Conservation (phyloP, 2,797 vertebrate genomes). For the Spatula versicolor region DNA sequence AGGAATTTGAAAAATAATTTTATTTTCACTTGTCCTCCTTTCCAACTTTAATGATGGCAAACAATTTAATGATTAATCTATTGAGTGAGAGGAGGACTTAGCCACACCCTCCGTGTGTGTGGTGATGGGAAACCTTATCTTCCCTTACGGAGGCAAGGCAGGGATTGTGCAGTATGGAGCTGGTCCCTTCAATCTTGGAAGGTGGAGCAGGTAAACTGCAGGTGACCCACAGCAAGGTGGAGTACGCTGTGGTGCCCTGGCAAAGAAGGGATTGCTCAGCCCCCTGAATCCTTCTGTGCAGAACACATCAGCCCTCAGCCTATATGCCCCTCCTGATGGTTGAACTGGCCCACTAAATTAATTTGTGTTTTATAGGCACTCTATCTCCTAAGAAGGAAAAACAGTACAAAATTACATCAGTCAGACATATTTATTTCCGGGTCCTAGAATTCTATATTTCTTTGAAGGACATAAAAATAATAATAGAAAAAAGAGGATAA, state of each 20-base stretch:
- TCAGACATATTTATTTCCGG: background rate
- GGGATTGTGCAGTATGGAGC: background rate
- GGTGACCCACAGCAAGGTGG: background rate
- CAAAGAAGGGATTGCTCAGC: background rate
- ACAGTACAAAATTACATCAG: background rate
- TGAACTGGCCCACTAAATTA: background rate
- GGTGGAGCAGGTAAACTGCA: background rate
- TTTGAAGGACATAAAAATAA: background rate
- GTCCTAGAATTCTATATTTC: background rate
- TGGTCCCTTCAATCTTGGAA: background rate
- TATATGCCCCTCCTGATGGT: background rate
- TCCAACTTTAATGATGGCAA: background rate
- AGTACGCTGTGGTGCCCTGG: no score
- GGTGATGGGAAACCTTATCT: background rate
- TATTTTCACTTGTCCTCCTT: background rate
- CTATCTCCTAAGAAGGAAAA: background rate
- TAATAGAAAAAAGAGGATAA: background rate
- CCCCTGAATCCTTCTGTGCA: background rate
- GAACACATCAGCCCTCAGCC: no score
- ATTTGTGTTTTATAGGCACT: no score
- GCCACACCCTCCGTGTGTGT: background rate
- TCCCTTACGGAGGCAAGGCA: no score
- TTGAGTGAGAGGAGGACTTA: background rate
- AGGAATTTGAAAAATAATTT: background rate
- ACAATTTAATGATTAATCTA: background rate